Evolutionary conservation across 2,113 vertebrate species (phyloP).

Genomic region (Sinocyclocheilus maitianheensis): DNA sequence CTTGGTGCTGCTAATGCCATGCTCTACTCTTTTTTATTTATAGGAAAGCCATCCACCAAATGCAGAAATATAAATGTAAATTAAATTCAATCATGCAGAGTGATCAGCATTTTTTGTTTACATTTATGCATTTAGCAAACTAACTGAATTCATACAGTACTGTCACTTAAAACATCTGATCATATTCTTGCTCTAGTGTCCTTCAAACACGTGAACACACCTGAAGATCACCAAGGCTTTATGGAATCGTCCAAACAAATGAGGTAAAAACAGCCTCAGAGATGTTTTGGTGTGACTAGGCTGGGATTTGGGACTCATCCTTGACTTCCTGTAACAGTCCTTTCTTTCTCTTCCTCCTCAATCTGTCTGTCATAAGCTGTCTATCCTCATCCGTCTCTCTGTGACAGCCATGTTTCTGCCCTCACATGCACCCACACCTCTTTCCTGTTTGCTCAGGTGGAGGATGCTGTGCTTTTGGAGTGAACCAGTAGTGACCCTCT

Average conservation of each 20-base stretch:
- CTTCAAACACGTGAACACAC: background rate
- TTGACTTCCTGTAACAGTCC: background rate
- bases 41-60: too few species aligned
- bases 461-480: slow-evolving; percentile 60
- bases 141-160: too few species aligned
- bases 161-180: background rate
- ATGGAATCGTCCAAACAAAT: background rate
- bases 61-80: too few species aligned
- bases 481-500: slow-evolving; percentile 27
- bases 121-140: too few species aligned
- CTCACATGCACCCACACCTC: slow-evolving; percentile 35
- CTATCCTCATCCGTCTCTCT: slow-evolving; percentile 56
- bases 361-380: slow-evolving; percentile 1
- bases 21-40: too few species aligned
- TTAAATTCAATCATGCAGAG: background rate
- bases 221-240: background rate
- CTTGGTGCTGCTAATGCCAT: too few species aligned
- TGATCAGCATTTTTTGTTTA: too few species aligned
- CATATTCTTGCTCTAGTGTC: background rate
- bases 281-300: background rate
- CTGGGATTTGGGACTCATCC: background rate
- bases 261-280: background rate
- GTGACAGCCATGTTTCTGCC: background rate
- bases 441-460: slow-evolving; percentile 88
- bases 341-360: background rate